Conservation (phyloP, 2,888 invertebrate species). For the Caenorhabditis afra region DNA sequence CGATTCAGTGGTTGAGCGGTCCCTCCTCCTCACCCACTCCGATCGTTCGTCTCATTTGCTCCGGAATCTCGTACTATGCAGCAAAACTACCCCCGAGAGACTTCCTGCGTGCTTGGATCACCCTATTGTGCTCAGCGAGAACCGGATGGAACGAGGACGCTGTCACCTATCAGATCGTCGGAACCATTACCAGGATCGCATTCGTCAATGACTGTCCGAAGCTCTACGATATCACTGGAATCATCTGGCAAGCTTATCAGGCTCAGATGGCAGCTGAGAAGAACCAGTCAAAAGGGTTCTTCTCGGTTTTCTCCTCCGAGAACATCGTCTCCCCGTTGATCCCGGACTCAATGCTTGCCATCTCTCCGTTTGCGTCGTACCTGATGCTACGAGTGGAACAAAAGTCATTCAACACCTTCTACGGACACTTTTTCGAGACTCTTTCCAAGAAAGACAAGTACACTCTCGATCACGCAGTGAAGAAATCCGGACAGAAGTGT, state of each 20-base stretch:
- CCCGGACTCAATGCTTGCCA: constrained; percentile 53
- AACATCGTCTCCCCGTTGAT: constrained; percentile 73
- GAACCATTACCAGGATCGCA: constrained; percentile 68
- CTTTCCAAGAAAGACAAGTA: constrained; percentile 71
- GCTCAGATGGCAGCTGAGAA: constrained; percentile 64
- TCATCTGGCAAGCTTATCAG: constrained; percentile 69
- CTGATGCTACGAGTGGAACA: constrained; percentile 73
- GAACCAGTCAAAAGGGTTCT: constrained; percentile 67
- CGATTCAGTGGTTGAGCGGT: constrained; percentile 75
- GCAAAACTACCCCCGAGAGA: constrained; percentile 50
- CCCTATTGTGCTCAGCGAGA: constrained; percentile 58
- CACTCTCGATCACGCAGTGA: constrained; percentile 66
- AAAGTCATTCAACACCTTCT: constrained; percentile 66
- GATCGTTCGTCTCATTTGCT: constrained; percentile 71
- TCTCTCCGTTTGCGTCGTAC: constrained; percentile 72
- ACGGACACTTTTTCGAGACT: constrained; percentile 65
- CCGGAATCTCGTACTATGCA: constrained; percentile 68
- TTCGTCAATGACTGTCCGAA: constrained; percentile 68
- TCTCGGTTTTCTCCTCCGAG: constrained; percentile 72
- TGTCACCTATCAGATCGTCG: constrained; percentile 56
- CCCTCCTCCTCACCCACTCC: constrained; percentile 75
- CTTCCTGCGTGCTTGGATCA: constrained; percentile 64
- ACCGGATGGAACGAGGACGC: constrained; percentile 66
- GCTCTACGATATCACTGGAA: constrained; percentile 65
- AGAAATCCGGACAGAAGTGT: constrained; percentile 74